Evolutionary conservation across 2,888 invertebrate species (phyloP).

Genomic region (Drosophila leonis): DNA sequence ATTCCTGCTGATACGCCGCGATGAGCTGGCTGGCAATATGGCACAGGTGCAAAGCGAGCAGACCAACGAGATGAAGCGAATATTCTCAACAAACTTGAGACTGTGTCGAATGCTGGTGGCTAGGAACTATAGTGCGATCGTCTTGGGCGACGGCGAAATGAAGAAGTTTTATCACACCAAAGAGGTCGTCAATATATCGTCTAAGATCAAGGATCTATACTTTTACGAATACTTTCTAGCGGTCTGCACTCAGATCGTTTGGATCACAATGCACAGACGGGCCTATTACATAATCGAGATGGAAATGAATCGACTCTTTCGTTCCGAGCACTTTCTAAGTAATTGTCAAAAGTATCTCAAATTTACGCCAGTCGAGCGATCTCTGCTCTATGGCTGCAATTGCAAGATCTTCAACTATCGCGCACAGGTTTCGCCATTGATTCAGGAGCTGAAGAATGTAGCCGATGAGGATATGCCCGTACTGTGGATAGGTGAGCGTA

Average conservation of each 20-base stretch:
- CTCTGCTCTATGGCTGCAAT: conserved; percentile 3
- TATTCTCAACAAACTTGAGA: conserved; percentile 1
- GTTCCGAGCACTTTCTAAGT: conserved; percentile 11
- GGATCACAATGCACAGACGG: conserved; percentile 7
- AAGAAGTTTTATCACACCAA: conserved; percentile 4
- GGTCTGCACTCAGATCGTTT: conserved; percentile 8
- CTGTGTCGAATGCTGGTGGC: conserved; percentile 11
- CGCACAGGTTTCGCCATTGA: not conserved
- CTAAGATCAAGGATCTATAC: conserved; percentile 4
- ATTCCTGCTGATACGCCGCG: conserved; percentile 10
- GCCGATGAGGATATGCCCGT: not conserved
- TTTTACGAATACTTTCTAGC: conserved; percentile 5
- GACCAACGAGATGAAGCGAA: conserved; percentile 11
- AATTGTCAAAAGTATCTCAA: not conserved
- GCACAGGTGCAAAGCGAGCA: conserved; percentile 14
- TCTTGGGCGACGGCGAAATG: not conserved
- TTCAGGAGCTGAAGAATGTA: not conserved
- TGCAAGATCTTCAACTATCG: conserved; percentile 9
- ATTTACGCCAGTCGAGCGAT: not conserved
- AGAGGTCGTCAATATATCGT: conserved; percentile 5
- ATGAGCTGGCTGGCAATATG: not conserved
- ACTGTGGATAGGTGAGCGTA: conserved; percentile 1
- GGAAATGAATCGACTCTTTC: conserved; percentile 19
- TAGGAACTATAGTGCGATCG: not conserved
- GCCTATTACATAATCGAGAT: conserved; percentile 8